phyloP scores from a whole-genome alignment of 2,888 invertebrate species.

The Heliconius charithonia region DNA sequence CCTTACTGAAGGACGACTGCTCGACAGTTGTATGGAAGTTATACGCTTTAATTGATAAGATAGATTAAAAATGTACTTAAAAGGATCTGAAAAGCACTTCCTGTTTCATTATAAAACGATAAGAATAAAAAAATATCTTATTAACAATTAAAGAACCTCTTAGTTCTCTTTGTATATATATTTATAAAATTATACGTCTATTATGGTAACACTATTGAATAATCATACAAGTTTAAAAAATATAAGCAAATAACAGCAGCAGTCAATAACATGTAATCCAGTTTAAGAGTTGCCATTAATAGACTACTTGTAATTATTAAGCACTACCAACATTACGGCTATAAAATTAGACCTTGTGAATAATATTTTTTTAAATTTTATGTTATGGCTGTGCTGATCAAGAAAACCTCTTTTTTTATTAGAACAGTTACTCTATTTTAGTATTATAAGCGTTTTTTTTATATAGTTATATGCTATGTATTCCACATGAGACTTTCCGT shows the following conservation, averaged over 20 bases:
- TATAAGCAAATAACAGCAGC: background rate
- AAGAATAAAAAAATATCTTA: background rate
- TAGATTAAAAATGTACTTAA: slow-evolving; percentile 13
- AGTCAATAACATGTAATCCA: background rate
- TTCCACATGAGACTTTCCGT: too few relatives aligned
- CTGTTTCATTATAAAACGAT: background rate
- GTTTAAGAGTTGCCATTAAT: slow-evolving; percentile 8
- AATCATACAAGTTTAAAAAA: background rate
- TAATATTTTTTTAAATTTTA: background rate
- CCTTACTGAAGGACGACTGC: slow-evolving; percentile 32
- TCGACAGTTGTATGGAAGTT: slow-evolving; percentile 25
- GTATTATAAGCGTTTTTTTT: background rate
- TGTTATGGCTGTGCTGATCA: background rate
- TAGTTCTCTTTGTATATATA: background rate
- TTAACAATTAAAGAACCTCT: background rate
- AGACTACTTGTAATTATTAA: background rate
- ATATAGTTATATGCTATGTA: too few relatives aligned
- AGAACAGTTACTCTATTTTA: background rate
- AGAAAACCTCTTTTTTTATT: background rate
- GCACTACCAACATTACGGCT: background rate
- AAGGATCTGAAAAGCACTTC: background rate
- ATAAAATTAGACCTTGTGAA: background rate
- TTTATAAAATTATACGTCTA: background rate
- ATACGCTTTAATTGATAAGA: slow-evolving; percentile 13
- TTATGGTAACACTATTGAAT: background rate